A percentile compares a stretch with the other conserved stretches of the same genome.
These are phyloP conservation scores for Girardinichthys multiradiatus DNA, from an alignment of 2,113 vertebrate species.

Conservation along the genomic window DNA sequence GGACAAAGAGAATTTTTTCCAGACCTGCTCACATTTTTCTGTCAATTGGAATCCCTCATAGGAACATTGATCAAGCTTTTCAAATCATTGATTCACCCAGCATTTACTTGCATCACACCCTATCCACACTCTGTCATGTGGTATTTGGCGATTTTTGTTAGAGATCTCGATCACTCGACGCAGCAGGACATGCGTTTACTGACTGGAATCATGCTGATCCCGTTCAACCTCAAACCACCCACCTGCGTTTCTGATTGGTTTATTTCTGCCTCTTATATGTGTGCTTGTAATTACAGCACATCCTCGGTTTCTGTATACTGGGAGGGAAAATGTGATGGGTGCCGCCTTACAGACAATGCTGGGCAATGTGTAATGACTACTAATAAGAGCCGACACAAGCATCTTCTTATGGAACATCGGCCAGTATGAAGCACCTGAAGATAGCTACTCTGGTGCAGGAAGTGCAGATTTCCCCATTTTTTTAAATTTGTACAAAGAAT, in stretches of 20 bases:
- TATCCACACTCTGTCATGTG: conserved; percentile 44
- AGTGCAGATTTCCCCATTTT: conserved; percentile 58
- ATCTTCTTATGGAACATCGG: conserved; percentile 52
- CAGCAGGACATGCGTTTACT: conserved; percentile 43
- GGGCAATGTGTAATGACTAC: conserved; percentile 63
- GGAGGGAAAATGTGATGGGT: conserved; percentile 56
- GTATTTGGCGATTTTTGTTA: conserved; percentile 50
- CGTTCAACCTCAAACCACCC: conserved; percentile 63
- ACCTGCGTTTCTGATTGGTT: conserved; percentile 50
- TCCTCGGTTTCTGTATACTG: conserved; percentile 44
- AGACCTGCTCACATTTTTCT: conserved; percentile 52
- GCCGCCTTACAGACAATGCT: conserved; percentile 51
- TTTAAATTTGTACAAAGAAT: conserved; percentile 40
- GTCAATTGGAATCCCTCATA: conserved; percentile 43
- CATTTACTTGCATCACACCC: conserved; percentile 47
- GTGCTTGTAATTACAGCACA: conserved; percentile 74
- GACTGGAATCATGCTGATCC: conserved; percentile 51
- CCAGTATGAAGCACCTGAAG: conserved; percentile 37
- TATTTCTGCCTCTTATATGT: conserved; percentile 58
- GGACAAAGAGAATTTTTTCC: conserved; percentile 56
- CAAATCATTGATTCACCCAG: conserved; percentile 48
- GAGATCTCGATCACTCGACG: conserved; percentile 50
- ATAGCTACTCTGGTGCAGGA: conserved; percentile 18
- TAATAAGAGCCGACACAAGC: conserved; percentile 66
- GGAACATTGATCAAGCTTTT: conserved; percentile 56